A percentile compares a stretch with the other conserved stretches of the same genome.
Evolutionary conservation across 1,140 invertebrate species (phyloP).

Genomic region (Akabosia matsudoensis): DNA sequence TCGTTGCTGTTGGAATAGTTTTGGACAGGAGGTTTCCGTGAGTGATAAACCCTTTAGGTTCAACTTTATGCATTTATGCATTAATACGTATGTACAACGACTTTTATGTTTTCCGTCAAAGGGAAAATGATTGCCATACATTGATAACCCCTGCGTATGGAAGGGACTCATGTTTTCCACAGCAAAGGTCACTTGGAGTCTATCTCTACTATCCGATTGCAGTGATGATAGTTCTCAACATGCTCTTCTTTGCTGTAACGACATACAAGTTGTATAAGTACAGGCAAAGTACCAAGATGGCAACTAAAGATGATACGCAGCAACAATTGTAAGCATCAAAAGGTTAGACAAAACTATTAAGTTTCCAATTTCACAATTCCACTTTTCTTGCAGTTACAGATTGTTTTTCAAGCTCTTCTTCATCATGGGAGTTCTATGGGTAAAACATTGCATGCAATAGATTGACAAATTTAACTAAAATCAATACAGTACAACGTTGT

Average conservation of each 20-base stretch:
- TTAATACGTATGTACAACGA: too few relatives aligned
- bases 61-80: not conserved
- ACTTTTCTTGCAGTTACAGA: slow-evolving; percentile 18
- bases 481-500: not conserved
- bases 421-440: slow-evolving; percentile 39
- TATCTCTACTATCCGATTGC: slow-evolving; percentile 23
- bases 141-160: slow-evolving; percentile 15
- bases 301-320: slow-evolving; percentile 24
- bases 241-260: slow-evolving; percentile 17
- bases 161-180: slow-evolving; percentile 3
- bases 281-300: slow-evolving; percentile 11
- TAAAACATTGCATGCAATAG: too few relatives aligned
- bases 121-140: not conserved
- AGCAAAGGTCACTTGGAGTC: slow-evolving; percentile 5
- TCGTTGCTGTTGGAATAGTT: not conserved
- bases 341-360: not conserved
- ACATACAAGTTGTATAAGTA: not conserved
- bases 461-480: too few relatives aligned
- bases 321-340: slow-evolving; percentile 10
- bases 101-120: not conserved
- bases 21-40: not conserved
- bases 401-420: slow-evolving; percentile 37
- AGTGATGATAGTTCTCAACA: not conserved
- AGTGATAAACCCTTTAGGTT: not conserved
- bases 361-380: not conserved